Conservation (phyloP, 1,140 invertebrate genomes). For the Drosophila kepulauana region DNA sequence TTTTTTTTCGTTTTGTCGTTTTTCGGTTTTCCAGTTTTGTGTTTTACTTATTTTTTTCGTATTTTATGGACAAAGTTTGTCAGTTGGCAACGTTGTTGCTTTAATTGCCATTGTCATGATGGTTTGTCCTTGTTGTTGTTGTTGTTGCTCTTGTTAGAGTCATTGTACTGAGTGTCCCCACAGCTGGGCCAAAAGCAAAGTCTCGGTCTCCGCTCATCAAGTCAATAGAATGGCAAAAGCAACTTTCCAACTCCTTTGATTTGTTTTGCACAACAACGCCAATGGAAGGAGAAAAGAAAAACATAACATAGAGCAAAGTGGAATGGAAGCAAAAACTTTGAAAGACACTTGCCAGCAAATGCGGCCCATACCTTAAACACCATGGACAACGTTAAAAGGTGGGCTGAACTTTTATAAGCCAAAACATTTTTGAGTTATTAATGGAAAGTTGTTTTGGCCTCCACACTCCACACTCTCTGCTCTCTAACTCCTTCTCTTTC, state of each 20-base stretch:
- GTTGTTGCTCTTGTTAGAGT: conserved; percentile 42
- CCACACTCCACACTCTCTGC: too few species aligned
- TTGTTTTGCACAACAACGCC: conserved; percentile 71
- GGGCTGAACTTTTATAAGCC: conserved; percentile 65
- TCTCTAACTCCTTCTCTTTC: background rate
- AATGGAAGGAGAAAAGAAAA: conserved; percentile 17
- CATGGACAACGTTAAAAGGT: conserved; percentile 36
- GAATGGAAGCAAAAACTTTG: conserved; percentile 32
- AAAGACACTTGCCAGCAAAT: conserved; percentile 34
- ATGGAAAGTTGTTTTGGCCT: conserved; percentile 66
- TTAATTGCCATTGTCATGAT: conserved; percentile 83
- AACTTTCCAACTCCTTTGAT: conserved; percentile 80
- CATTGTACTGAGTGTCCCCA: conserved; percentile 57
- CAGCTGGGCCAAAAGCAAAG: conserved; percentile 3
- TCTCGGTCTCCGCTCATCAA: conserved; percentile 39
- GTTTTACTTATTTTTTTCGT: conserved; percentile 21
- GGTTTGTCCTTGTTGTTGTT: conserved; percentile 50
- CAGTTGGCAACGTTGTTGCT: conserved; percentile 60
- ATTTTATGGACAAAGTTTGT: conserved; percentile 71
- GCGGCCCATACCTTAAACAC: background rate
- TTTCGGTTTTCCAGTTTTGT: conserved; percentile 33
- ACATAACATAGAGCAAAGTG: background rate
- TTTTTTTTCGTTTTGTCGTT: conserved; percentile 40
- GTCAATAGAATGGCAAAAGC: conserved; percentile 48
- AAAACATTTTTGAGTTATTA: conserved; percentile 83